Conservation (phyloP, 1,140 invertebrate genomes). For the Lutraria rhynchaena region DNA sequence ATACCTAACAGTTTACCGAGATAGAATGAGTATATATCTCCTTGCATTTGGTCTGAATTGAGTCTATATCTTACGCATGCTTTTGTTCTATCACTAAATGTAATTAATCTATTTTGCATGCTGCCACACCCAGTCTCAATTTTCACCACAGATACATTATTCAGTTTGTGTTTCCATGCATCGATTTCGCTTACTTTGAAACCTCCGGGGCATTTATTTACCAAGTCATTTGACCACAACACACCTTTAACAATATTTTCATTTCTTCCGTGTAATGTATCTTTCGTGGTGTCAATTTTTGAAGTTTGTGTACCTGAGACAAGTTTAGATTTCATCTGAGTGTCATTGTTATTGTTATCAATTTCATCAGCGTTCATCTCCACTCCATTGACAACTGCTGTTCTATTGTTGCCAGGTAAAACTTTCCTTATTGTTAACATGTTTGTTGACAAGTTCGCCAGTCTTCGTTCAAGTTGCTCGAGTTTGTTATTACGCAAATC, state of each 20-base stretch:
- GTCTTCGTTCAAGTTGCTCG: slow-evolving; percentile 24
- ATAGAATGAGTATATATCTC: slow-evolving; percentile 93
- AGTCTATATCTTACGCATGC: slow-evolving; percentile 92
- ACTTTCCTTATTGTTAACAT: slow-evolving; percentile 44
- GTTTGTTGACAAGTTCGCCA: slow-evolving; percentile 42
- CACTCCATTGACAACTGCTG: slow-evolving; percentile 9
- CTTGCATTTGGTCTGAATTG: slow-evolving; percentile 95
- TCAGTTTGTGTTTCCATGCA: slow-evolving; percentile 87
- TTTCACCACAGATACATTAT: slow-evolving; percentile 86
- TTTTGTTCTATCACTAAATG: slow-evolving; percentile 88
- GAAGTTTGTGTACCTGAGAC: slow-evolving; percentile 14
- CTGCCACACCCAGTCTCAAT: slow-evolving; percentile 91
- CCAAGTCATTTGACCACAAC: slow-evolving; percentile 88
- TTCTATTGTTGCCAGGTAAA: slow-evolving; percentile 30
- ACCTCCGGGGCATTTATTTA: slow-evolving; percentile 87
- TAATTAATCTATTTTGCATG: slow-evolving; percentile 92
- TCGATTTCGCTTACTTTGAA: slow-evolving; percentile 85
- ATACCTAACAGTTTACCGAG: slow-evolving; percentile 89
- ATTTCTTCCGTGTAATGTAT: not conserved
- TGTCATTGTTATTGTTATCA: slow-evolving; percentile 42
- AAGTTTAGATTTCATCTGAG: slow-evolving; percentile 17
- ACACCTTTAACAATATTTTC: slow-evolving; percentile 83
- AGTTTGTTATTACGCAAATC: slow-evolving; percentile 34
- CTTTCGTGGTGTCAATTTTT: not conserved
- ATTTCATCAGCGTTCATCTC: slow-evolving; percentile 10